Conservation (phyloP, 2,797 vertebrate species). For the Aplochiton taeniatus region DNA sequence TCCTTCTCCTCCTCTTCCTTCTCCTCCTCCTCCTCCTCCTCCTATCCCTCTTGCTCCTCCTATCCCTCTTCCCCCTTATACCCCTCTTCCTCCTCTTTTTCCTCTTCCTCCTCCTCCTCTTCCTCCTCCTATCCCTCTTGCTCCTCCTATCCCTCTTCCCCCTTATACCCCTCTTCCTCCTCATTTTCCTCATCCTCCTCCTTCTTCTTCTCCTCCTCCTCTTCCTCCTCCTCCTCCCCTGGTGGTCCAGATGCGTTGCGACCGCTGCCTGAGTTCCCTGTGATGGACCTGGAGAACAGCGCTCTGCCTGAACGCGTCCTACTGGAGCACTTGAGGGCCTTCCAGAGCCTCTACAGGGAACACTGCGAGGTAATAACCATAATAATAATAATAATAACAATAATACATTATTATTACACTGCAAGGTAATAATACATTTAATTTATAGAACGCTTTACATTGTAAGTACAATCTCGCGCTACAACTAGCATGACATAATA, state of each 20-base stretch:
- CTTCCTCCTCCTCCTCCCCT: neutral
- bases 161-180: too few relatives aligned
- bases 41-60: neutral
- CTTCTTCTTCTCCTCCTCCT: neutral
- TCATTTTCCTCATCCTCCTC: too few relatives aligned
- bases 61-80: neutral
- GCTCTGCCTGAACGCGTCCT: slow-evolving; percentile 82
- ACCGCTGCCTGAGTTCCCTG: slow-evolving; percentile 82
- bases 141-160: neutral
- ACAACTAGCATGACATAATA: too few relatives aligned
- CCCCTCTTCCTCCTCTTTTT: too few relatives aligned
- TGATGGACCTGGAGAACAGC: slow-evolving; percentile 81
- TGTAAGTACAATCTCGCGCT: too few relatives aligned
- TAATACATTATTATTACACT: too few relatives aligned
- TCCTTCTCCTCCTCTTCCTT: neutral
- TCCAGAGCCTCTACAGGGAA: slow-evolving; percentile 89
- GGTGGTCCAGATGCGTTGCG: slow-evolving; percentile 79
- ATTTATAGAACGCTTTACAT: too few relatives aligned
- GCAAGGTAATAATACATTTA: too few relatives aligned
- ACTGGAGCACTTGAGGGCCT: slow-evolving; percentile 82
- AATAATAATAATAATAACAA: too few relatives aligned
- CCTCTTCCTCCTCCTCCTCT: too few relatives aligned
- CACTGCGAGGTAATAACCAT: slow-evolving; percentile 97
- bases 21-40: too few relatives aligned
- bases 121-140: neutral